Base-by-base conservation (phyloP, 2,797 vertebrate species). In the Poeciliopsis turneri region DNA sequence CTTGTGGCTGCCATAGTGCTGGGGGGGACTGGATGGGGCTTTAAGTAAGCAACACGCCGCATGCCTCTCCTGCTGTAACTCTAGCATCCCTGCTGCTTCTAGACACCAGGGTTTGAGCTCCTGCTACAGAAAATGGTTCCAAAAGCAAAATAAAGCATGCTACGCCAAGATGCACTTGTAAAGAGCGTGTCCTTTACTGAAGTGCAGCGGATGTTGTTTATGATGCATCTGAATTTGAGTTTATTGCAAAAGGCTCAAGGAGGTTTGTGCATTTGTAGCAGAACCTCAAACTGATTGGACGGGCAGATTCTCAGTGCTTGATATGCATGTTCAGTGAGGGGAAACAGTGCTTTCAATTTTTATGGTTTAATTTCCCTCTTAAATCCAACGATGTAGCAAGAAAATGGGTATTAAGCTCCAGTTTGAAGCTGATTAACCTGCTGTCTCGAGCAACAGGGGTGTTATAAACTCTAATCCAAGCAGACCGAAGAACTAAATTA, bases 1-100 rank as follows among this genome's bases (percentile, higher is more conserved):
- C 98, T 99, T 97, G 98, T 99, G 97, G 98, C 98, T 95, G 98
- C 98, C 95, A 99, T 99, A 98, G 98, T 99, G 97, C 98, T 99
- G 97, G 98, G 98, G 97, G 98, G 98, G 94, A 99, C 98, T 96
- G 98, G 98, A 97, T 99, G 98, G 98, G 98, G 98, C 95, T 99
- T 99, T 99, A 99, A 99, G 98, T 99, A 99, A 99, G 98, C 97
- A 97, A 95, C 90, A 91, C 82, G 92, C 93, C 93, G 98, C 98
- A 98, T 99, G 98, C 96, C 96, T 98, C 96, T 96, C 96, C 95
- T 92, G 95, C 86, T 90, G 90, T 97, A 96, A 96, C 96, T 96
- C 95, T 96, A 96, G 96, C 97, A 93, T 96, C 95, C 97, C 95
- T 97, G 94, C 96, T 97, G 97, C 97, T 98, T 98, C 95, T 95